Base-by-base conservation (phyloP, 1,140 invertebrate genomes). In the Eciton burchellii region DNA sequence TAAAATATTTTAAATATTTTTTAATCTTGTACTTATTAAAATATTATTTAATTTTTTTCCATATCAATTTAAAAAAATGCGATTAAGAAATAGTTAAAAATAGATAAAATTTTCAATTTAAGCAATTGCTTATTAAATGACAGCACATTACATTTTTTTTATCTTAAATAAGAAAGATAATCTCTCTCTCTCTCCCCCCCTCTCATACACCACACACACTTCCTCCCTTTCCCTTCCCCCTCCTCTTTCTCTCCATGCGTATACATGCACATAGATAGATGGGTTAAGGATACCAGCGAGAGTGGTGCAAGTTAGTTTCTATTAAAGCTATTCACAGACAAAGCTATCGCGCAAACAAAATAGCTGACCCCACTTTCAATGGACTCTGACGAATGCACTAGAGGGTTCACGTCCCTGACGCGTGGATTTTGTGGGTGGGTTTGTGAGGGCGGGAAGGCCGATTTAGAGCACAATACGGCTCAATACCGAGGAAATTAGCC, bases 401-500 rank as follows among this genome's bases (percentile, higher is more conserved):
- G 66, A 81, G 77, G 65, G 85, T 84, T 77, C 84, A 71, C 83
- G 72, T 87, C 73, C 74, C 82, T 72, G 83, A 81, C 85, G 82
- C 57, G 54, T 71, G 82, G 85, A 84, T 82, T 57, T 49, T 60
- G n/a, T 57, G 71, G 68, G 73, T 82, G 45, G 54, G 47, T 85
- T 74, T 59, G 26, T 49, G 74, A 81, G 81, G 89, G 85, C 68
- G 84, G 82, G 85, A 89, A 89, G 90, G 76, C 88, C 89, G 89
- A 91, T 91, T 92, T 92, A 85, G 89, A 91, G 88, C 87, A 92
- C 91, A 92, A 92, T 92, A 88, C 91, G 82, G 84, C 82, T 92
- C 91, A 92, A 92, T 92, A 87, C 88, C 85, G 91, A 84, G 90
- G 81, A 92, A 92, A 92, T 92, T 92, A 92, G 90, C 90, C 90